A percentile compares a stretch with the other conserved stretches of the same genome.
phyloP scores from a whole-genome alignment of 2,113 vertebrate genomes.

The Ictidomys tridecemlineatus region DNA sequence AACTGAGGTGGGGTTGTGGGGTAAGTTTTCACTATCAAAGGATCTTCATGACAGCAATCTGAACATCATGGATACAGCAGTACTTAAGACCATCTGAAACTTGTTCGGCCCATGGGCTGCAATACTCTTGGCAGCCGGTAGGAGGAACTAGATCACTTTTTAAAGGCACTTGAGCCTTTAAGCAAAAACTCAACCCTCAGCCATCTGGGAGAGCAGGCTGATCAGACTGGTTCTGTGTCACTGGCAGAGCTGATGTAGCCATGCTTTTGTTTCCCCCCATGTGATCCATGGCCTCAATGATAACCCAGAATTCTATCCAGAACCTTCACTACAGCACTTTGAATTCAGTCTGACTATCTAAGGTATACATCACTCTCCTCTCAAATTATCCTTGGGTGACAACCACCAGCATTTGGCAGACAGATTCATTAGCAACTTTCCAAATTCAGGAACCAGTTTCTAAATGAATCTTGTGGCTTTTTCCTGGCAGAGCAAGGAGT shows the following conservation, averaged over 20 bases:
- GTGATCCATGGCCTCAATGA: background rate
- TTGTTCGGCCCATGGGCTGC: background rate
- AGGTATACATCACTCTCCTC: no score
- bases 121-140: accelerated
- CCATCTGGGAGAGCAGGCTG: no score
- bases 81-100: background rate
- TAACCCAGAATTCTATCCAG: background rate
- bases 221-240: background rate
- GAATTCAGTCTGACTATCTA: background rate
- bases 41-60: background rate
- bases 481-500: background rate
- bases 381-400: background rate
- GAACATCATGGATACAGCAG: accelerated
- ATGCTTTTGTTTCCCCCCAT: accelerated
- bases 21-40: background rate
- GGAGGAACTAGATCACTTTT: background rate
- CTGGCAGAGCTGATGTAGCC: accelerated
- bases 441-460: background rate
- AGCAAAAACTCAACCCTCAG: background rate
- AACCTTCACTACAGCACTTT: background rate
- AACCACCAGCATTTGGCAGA: background rate
- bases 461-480: background rate
- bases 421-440: background rate
- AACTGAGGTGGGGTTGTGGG: accelerated
- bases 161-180: accelerated